A percentile compares a stretch with the other conserved stretches of the same genome.
Conservation (phyloP, 2,797 vertebrate species). For the Echeneis naucrates region DNA sequence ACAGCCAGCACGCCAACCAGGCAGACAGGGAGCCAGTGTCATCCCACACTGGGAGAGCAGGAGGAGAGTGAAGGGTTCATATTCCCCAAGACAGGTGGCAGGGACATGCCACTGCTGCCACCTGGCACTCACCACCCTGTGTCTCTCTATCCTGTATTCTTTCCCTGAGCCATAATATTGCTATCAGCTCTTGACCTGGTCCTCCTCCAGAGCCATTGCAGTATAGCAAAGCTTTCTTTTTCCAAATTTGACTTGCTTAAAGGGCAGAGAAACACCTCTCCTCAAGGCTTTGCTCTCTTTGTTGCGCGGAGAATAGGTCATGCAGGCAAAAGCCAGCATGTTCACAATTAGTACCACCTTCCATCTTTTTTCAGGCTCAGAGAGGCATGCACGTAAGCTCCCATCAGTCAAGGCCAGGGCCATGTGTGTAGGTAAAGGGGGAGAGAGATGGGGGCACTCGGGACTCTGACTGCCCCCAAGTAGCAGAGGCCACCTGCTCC, state of each 20-base stretch:
- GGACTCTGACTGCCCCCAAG: slow-evolving; percentile 57
- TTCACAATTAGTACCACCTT: slow-evolving; percentile 45
- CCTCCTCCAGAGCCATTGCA: slow-evolving; percentile 49
- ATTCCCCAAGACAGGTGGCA: slow-evolving; percentile 82
- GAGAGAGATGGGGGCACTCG: slow-evolving; percentile 11
- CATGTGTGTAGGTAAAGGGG: slow-evolving; percentile 40
- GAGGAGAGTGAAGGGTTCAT: slow-evolving; percentile 74
- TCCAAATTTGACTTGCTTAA: slow-evolving; percentile 48
- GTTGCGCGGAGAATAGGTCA: slow-evolving; percentile 21
- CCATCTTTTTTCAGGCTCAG: slow-evolving; percentile 34
- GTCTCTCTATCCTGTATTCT: slow-evolving; percentile 56
- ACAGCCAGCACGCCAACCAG: slow-evolving; percentile 68
- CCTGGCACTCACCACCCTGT: slow-evolving; percentile 69
- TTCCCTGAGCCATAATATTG: slow-evolving; percentile 68
- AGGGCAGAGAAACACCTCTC: slow-evolving; percentile 41
- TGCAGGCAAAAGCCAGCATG: slow-evolving; percentile 52
- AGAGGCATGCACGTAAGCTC: slow-evolving; percentile 58
- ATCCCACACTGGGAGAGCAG: slow-evolving; percentile 75
- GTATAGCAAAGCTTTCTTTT: slow-evolving; percentile 32
- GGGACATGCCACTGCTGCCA: slow-evolving; percentile 78
- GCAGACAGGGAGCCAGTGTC: slow-evolving; percentile 72
- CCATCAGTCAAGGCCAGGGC: slow-evolving; percentile 50
- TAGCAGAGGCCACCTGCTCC: slow-evolving; percentile 80
- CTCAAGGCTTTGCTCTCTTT: slow-evolving; percentile 33
- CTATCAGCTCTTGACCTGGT: slow-evolving; percentile 73